Evolutionary conservation across 2,888 invertebrate species (phyloP).

Genomic region (Matsumyia berberina): DNA sequence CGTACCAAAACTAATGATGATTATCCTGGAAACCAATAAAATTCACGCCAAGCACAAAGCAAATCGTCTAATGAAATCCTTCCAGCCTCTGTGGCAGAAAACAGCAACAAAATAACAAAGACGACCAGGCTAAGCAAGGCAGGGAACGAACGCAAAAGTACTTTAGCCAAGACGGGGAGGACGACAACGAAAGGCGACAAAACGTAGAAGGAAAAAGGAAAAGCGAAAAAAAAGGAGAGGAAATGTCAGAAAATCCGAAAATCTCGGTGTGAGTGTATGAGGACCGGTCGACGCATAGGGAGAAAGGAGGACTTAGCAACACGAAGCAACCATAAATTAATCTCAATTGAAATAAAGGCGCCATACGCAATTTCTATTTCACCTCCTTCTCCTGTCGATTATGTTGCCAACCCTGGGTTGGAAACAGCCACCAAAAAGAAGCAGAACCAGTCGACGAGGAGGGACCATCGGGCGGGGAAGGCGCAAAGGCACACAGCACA

Average conservation of each 20-base stretch:
- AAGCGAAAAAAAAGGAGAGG: neutral
- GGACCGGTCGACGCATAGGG: neutral
- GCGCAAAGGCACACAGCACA: slow-evolving; percentile 9
- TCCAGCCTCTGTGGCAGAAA: neutral
- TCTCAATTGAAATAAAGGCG: slow-evolving; percentile 76
- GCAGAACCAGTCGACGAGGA: slow-evolving; percentile 10
- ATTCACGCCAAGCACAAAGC: slow-evolving; percentile 57
- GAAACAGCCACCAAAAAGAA: slow-evolving; percentile 7
- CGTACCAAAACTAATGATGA: slow-evolving; percentile 54
- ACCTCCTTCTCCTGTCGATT: slow-evolving; percentile 42
- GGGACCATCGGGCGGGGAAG: slow-evolving; percentile 3
- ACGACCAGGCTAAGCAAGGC: slow-evolving; percentile 9
- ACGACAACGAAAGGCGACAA: neutral
- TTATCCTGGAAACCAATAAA: slow-evolving; percentile 69
- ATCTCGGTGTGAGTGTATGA: slow-evolving; percentile 16
- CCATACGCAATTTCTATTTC: slow-evolving; percentile 71
- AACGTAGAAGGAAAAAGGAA: neutral
- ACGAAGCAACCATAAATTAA: slow-evolving; percentile 67
- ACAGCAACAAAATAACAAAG: neutral
- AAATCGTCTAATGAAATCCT: slow-evolving; percentile 69
- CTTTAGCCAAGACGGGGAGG: slow-evolving; percentile 16
- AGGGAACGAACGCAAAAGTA: slow-evolving; percentile 9
- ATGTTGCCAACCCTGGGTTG: slow-evolving; percentile 31
- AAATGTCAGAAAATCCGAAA: slow-evolving; percentile 39
- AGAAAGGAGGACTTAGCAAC: neutral